phyloP scores from a whole-genome alignment of 2,113 vertebrate species.

The Phoenicopterus ruber region DNA sequence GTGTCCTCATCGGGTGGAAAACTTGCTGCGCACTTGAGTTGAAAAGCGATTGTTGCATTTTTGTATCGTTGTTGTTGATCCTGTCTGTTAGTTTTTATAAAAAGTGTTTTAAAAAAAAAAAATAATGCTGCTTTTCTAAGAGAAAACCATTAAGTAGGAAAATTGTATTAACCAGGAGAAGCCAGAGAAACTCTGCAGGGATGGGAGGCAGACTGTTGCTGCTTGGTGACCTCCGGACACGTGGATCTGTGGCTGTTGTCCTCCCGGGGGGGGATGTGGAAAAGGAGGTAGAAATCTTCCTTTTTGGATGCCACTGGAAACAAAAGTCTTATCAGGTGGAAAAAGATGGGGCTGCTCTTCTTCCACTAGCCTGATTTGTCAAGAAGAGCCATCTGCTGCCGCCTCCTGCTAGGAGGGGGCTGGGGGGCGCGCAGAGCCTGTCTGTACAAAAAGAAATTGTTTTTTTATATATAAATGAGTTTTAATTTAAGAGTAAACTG shows the following conservation, averaged over 20 bases:
- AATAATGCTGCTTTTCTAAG: constrained; percentile 50
- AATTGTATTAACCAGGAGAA: background rate
- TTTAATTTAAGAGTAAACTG: constrained; percentile 58
- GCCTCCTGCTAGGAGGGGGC: background rate
- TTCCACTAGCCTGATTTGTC: background rate
- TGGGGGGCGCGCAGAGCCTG: background rate
- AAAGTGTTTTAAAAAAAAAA: background rate
- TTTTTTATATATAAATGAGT: background rate
- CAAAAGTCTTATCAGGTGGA: background rate
- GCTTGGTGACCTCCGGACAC: background rate
- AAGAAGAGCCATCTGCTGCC: background rate
- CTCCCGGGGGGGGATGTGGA: background rate
- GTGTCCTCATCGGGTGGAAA: background rate
- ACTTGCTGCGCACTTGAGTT: background rate
- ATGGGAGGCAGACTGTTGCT: background rate
- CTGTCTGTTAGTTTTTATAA: background rate
- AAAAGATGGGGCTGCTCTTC: background rate
- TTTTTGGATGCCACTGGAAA: background rate
- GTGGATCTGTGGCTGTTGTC: background rate
- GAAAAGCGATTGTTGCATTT: background rate
- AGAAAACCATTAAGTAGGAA: background rate
- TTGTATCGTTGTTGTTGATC: constrained; percentile 25
- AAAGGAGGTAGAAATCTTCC: background rate
- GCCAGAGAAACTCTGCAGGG: background rate
- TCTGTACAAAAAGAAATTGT: background rate